Conservation (phyloP, 2,888 invertebrate species). For the Eucriotettix oculatus region DNA sequence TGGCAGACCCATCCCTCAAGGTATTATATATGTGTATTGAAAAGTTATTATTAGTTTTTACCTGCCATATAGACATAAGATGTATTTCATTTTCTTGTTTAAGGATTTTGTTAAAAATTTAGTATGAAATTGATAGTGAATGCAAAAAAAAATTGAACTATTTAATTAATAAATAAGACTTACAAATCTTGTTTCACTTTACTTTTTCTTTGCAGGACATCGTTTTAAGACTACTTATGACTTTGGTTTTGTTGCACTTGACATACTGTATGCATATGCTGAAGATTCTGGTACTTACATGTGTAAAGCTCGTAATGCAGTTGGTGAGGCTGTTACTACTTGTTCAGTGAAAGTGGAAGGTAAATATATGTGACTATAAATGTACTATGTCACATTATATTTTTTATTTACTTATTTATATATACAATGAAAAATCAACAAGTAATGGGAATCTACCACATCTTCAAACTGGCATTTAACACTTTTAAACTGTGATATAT, state of each 20-base stretch:
- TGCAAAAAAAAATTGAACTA: no score
- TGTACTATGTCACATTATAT: background rate
- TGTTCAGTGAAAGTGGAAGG: constrained; percentile 76
- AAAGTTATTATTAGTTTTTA: no score
- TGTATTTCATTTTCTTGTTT: no score
- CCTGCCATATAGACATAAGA: no score
- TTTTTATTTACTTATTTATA: background rate
- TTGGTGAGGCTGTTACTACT: constrained; percentile 89
- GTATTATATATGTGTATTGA: constrained; percentile 12
- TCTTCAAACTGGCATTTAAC: no score
- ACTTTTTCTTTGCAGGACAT: constrained; percentile 38
- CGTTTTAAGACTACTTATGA: constrained; percentile 93
- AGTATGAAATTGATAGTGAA: no score
- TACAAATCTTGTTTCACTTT: background rate
- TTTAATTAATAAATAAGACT: no score
- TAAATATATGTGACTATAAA: constrained; percentile 26
- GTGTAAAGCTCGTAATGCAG: constrained; percentile 88
- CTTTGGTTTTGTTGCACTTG: constrained; percentile 93
- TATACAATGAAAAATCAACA: background rate
- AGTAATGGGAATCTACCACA: no score
- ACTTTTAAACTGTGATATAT: no score
- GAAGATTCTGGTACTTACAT: constrained; percentile 95
- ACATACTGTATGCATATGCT: constrained; percentile 89
- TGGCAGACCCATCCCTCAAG: constrained; percentile 79
- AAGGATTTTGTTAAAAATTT: no score